These are phyloP conservation scores for Epizoanthus rinbou DNA, from an alignment of 92 coral and sea anemone genomes.

Conservation along the genomic window DNA sequence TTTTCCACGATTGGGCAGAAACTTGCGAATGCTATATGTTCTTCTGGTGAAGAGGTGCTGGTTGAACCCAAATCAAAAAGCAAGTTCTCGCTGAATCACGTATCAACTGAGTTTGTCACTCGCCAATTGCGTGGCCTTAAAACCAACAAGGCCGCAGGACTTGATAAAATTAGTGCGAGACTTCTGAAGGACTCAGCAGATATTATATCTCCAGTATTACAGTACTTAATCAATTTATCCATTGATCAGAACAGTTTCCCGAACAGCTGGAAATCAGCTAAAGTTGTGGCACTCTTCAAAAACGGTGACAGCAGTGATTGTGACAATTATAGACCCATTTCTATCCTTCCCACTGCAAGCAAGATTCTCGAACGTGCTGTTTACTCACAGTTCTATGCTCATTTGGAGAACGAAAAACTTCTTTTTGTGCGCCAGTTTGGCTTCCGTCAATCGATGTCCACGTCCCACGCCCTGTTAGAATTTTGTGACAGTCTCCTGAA, in stretches of 20 bases:
- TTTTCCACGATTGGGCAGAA: slow-evolving; percentile 35
- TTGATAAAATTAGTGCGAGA: slow-evolving; percentile 29
- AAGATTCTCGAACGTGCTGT: slow-evolving; percentile 19
- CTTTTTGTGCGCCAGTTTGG: slow-evolving; percentile 38
- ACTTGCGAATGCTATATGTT: slow-evolving; percentile 29
- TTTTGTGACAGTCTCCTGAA: slow-evolving; percentile 28
- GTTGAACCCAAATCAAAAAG: slow-evolving; percentile 11
- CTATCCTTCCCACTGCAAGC: slow-evolving; percentile 34
- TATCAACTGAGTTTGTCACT: slow-evolving; percentile 31
- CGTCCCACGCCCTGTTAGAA: slow-evolving; percentile 37
- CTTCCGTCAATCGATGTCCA: slow-evolving; percentile 28
- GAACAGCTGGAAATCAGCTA: slow-evolving; percentile 36
- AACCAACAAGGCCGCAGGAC: slow-evolving; percentile 32
- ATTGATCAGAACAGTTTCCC: slow-evolving; percentile 28
- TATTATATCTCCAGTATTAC: slow-evolving; percentile 42
- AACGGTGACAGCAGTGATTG: slow-evolving; percentile 33
- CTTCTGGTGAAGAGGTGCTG: slow-evolving; percentile 13
- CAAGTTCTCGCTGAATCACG: slow-evolving; percentile 24
- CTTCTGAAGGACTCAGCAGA: slow-evolving; percentile 48
- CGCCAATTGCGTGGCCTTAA: slow-evolving; percentile 24
- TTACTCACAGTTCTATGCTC: slow-evolving; percentile 30
- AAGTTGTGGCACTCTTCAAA: slow-evolving; percentile 35
- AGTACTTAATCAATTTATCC: slow-evolving; percentile 35
- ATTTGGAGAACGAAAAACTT: slow-evolving; percentile 21
- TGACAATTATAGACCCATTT: slow-evolving; percentile 36